Conservation (phyloP, 2,888 invertebrate species). For the Drosophila borborema region DNA sequence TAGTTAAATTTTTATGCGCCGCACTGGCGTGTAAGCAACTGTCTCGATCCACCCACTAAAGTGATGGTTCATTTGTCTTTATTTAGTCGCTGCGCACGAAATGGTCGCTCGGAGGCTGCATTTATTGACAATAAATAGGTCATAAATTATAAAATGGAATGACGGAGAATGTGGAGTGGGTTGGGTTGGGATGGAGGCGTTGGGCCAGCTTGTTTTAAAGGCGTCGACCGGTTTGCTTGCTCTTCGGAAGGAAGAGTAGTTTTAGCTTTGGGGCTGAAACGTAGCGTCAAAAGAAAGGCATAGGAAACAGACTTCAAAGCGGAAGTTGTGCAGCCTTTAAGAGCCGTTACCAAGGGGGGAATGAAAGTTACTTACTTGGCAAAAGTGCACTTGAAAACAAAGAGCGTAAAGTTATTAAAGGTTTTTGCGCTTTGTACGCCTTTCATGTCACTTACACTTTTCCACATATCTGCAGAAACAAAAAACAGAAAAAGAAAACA, state of each 20-base stretch:
- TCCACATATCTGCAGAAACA: constrained; percentile 40
- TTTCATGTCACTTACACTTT: constrained; percentile 79
- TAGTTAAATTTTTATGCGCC: no score
- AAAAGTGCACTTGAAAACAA: constrained; percentile 77
- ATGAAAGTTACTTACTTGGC: constrained; percentile 18
- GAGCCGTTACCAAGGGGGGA: neutral
- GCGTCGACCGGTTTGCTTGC: neutral
- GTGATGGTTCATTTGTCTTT: constrained; percentile 77
- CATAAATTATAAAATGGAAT: constrained; percentile 63
- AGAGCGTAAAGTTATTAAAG: constrained; percentile 79
- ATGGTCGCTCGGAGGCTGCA: constrained; percentile 79
- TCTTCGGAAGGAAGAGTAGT: neutral
- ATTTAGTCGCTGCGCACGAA: constrained; percentile 67
- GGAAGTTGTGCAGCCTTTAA: constrained; percentile 53
- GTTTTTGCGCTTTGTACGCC: constrained; percentile 72
- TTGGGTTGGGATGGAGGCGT: neutral
- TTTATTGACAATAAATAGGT: constrained; percentile 78
- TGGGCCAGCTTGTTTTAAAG: constrained; percentile 28
- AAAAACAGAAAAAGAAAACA: no score
- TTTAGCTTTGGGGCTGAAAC: constrained; percentile 8
- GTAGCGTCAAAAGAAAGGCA: constrained; percentile 21
- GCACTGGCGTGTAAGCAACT: constrained; percentile 17
- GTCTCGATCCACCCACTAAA: constrained; percentile 59
- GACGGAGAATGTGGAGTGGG: no score
- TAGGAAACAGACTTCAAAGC: constrained; percentile 60